Percentiles rank a stretch among this genome's conserved stretches.
Conservation (phyloP, 2,113 vertebrate species). For the Cololabis saira region DNA sequence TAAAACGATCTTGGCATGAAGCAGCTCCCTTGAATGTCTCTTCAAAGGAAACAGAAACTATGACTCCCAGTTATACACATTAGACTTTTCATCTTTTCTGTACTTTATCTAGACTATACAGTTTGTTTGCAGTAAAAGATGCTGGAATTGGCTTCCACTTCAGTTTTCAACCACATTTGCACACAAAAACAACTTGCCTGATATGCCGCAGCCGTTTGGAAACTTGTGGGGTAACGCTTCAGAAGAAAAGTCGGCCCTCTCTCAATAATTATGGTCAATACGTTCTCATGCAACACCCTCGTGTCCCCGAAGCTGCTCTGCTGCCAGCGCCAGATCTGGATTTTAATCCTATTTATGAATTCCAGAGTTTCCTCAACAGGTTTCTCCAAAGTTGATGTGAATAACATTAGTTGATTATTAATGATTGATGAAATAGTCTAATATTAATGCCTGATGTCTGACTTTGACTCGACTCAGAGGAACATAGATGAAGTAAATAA, state of each 20-base stretch:
- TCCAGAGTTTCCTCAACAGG: background rate
- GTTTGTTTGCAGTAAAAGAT: background rate
- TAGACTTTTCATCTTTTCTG: background rate
- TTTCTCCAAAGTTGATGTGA: background rate
- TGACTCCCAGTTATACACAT: background rate
- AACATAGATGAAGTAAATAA: slow-evolving; percentile 44
- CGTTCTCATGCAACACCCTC: slow-evolving; percentile 36
- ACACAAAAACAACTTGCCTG: background rate
- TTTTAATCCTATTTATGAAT: background rate
- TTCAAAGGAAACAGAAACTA: background rate
- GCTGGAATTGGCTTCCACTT: background rate
- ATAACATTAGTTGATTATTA: background rate
- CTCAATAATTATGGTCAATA: slow-evolving; percentile 38
- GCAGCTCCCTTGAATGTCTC: too few relatives aligned
- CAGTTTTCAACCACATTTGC: background rate
- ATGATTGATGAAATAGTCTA: background rate
- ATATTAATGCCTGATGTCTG: slow-evolving; percentile 26
- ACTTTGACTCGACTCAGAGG: slow-evolving; percentile 21
- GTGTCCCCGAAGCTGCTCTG: slow-evolving; percentile 18
- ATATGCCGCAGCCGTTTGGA: slow-evolving; percentile 32
- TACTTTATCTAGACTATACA: background rate
- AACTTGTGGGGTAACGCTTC: slow-evolving; percentile 32
- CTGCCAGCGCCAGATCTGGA: slow-evolving; percentile 5
- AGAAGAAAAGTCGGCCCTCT: slow-evolving; percentile 34
- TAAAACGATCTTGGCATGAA: too few relatives aligned